Evolutionary conservation across 2,888 invertebrate genomes (phyloP).

Genomic region (Buathra laborator): DNA sequence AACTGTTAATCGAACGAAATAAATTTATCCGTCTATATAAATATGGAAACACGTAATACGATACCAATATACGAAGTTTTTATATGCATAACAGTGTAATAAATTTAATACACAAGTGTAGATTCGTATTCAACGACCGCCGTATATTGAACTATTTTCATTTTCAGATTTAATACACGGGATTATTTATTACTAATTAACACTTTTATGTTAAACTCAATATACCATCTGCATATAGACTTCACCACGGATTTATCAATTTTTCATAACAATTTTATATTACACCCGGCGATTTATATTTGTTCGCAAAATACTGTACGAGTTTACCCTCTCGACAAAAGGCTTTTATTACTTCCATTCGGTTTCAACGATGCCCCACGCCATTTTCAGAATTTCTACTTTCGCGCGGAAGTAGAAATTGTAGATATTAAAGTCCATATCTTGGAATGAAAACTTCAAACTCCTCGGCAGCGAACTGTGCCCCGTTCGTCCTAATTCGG

Average conservation of each 20-base stretch:
- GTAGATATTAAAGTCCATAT: conserved; percentile 31
- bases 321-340: not conserved
- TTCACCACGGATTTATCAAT: not conserved
- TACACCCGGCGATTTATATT: not conserved
- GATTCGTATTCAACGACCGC: no score
- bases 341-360: not conserved
- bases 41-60: not conserved
- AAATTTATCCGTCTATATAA: not conserved
- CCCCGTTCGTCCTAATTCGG: conserved; percentile 35
- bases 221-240: not conserved
- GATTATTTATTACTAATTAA: no score
- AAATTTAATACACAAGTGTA: no score
- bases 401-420: conserved; percentile 12
- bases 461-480: conserved; percentile 26
- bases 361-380: not conserved
- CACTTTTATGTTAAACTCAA: not conserved
- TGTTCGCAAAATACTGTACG: not conserved
- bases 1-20: not conserved
- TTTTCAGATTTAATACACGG: no score
- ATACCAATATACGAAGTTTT: not conserved
- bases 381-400: conserved; percentile 1
- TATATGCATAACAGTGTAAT: not conserved
- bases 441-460: conserved; percentile 55
- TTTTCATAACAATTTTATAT: not conserved
- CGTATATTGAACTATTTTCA: no score